Evolutionary conservation across 2,113 vertebrate genomes (phyloP), one percentile per base, ranked within the genome.

Genomic region (Aleadryas rufinucha): DNA sequence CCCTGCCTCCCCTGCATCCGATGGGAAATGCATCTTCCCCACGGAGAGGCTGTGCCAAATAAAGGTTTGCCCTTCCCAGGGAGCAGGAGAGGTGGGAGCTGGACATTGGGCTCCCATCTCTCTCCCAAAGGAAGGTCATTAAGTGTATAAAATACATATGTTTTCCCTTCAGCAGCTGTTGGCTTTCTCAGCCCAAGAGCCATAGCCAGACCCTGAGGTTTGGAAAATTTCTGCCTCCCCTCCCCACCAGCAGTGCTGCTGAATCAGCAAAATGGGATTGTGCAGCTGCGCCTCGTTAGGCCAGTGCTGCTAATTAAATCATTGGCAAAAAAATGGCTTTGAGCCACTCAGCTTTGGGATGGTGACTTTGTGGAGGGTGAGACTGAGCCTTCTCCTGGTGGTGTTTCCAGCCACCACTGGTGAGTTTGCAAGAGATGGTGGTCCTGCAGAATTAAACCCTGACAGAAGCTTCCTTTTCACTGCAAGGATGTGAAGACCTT

Each of bases 141-240:
- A 59, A 70, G 83, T 3, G 0, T 87, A 66, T 61, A 23, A 78
- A 66, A 42, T 59, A 28, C 59, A 27, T 49, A 47, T 78, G 90
- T 59, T 84, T 77, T 54, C 72, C 72, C 84, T 60, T 39, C 83
- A 77, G 89, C 95, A 95, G 93, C 90, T 87, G 89, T 57, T 42
- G 76, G 63, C 13, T 69, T 92, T 89, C 87, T 84, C 93, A 95
- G 90, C 79, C 92, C 90, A 54, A 85, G 45, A 92, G 88, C 94
- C 42, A 3, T 16, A 68, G 77, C 33, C 53, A 54, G 26, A 74
- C 66, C 35, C 8, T 0, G 5, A 72, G 79, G 71, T 80, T 79
- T 80, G 79, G 76, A 30, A 71, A 71, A 75, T 45, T 27, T 37
- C 52, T 79, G 54, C 64, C 64, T 91, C 89, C 31, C 5, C 23